These are phyloP conservation scores for Orchestes rusci DNA, from an alignment of 2,888 invertebrate species.

Conservation along the genomic window DNA sequence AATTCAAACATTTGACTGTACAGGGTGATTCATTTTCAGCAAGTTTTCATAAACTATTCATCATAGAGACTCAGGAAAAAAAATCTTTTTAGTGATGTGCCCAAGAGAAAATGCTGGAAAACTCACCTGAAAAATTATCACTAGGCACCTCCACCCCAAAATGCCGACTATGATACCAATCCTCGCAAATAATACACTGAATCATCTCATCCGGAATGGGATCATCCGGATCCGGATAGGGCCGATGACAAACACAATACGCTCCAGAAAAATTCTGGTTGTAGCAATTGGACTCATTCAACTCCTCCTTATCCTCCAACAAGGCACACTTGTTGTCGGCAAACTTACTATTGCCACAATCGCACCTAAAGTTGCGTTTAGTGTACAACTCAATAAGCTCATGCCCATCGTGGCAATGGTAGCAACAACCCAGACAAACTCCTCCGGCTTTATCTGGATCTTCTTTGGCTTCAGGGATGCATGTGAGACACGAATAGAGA, in stretches of 20 bases:
- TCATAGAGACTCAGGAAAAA: too few relatives aligned
- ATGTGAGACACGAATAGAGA: slow-evolving; percentile 89
- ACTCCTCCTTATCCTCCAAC: slow-evolving; percentile 52
- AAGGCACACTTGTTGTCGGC: slow-evolving; percentile 59
- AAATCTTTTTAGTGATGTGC: too few relatives aligned
- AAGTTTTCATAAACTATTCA: too few relatives aligned
- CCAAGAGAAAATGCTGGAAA: too few relatives aligned
- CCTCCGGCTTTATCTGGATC: slow-evolving; percentile 64
- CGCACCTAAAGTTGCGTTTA: slow-evolving; percentile 91
- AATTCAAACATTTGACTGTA: too few relatives aligned
- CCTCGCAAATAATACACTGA: slow-evolving; percentile 94
- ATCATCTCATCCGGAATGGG: slow-evolving; percentile 85
- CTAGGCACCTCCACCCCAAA: slow-evolving; percentile 53
- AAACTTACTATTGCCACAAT: slow-evolving; percentile 84
- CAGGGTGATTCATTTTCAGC: too few relatives aligned
- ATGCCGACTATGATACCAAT: slow-evolving; percentile 90
- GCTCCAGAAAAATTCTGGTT: slow-evolving; percentile 92
- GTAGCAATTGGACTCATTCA: slow-evolving; percentile 69
- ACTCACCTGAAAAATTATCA: slow-evolving; percentile 40
- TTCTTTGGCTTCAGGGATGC: slow-evolving; percentile 59
- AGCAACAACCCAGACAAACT: slow-evolving; percentile 89
- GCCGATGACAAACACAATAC: slow-evolving; percentile 86
- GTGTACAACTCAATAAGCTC: slow-evolving; percentile 94
- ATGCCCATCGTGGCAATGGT: slow-evolving; percentile 93
- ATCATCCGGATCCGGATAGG: slow-evolving; percentile 91